A percentile compares a stretch with the other conserved stretches of the same genome.
Conservation (phyloP, 2,797 vertebrate genomes). For the Clarias pachynema region DNA sequence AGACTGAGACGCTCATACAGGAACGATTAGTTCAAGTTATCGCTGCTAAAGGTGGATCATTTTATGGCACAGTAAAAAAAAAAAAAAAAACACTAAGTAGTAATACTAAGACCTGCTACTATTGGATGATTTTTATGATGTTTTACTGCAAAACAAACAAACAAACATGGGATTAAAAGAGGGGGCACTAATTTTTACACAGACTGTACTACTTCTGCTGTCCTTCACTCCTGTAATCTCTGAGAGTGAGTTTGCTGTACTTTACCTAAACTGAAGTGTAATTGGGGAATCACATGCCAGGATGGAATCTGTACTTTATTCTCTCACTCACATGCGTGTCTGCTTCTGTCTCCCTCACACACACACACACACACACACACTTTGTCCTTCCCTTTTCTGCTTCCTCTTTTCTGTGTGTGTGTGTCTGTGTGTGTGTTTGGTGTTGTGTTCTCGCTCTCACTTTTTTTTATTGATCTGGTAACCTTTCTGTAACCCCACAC, state of each 20-base stretch:
- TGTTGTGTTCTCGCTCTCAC: constrained; percentile 22
- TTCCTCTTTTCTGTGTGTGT: constrained; percentile 3
- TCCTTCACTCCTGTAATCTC: too few species aligned
- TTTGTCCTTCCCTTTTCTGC: background rate
- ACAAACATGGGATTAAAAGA: too few species aligned
- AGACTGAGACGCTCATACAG: too few species aligned
- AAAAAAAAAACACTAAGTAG: too few species aligned
- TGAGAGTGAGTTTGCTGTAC: background rate
- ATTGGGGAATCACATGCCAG: background rate
- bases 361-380: background rate
- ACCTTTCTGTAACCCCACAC: background rate
- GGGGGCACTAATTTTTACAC: too few species aligned
- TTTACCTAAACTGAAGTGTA: background rate
- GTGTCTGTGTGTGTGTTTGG: background rate
- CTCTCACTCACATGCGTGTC: background rate
- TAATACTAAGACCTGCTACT: too few species aligned
- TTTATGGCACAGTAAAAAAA: too few species aligned
- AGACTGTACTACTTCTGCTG: too few species aligned
- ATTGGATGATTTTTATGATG: too few species aligned
- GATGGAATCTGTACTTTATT: constrained; percentile 2
- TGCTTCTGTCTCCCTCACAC: background rate
- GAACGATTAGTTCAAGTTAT: too few species aligned
- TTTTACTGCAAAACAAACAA: too few species aligned
- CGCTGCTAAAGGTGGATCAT: too few species aligned
- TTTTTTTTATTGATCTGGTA: background rate